Percentiles rank a stretch among this genome's conserved stretches.
Conservation (phyloP, 2,797 vertebrate genomes). For the Australoheros facetus region DNA sequence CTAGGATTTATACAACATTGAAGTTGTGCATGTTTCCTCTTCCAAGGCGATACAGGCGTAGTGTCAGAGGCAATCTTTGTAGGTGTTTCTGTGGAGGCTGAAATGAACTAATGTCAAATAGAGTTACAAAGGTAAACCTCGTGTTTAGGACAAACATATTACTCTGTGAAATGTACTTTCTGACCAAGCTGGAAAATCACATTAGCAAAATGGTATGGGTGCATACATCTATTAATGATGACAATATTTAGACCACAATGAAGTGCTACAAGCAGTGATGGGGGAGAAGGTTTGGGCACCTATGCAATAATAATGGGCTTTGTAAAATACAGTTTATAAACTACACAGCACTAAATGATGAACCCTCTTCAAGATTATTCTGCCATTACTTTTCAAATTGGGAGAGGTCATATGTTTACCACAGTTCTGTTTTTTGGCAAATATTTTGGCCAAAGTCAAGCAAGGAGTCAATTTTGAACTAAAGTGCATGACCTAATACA, state of each 20-base stretch:
- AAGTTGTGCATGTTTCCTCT: background rate
- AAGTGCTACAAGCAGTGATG: constrained; percentile 23
- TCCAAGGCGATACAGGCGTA: background rate
- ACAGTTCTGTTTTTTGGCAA: background rate
- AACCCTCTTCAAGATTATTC: background rate
- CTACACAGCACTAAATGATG: constrained; percentile 1
- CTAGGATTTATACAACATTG: background rate
- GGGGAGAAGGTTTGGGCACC: constrained; percentile 9
- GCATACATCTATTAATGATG: constrained; percentile 51
- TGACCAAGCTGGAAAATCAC: constrained; percentile 55
- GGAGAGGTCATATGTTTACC: background rate
- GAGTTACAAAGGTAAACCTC: constrained; percentile 33
- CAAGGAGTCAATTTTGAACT: background rate
- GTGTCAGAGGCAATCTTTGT: constrained; percentile 40
- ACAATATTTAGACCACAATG: constrained; percentile 46
- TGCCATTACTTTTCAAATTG: background rate
- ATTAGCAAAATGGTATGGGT: constrained; percentile 50
- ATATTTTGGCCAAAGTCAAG: background rate
- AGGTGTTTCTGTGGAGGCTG: constrained; percentile 34
- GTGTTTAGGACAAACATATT: constrained; percentile 41
- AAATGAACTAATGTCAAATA: constrained; percentile 37
- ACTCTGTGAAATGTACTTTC: constrained; percentile 49
- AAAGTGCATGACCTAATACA: background rate
- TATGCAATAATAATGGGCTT: constrained; percentile 1
- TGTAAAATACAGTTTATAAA: constrained; percentile 16